A percentile compares a stretch with the other conserved stretches of the same genome.
Conservation (phyloP, 2,113 vertebrate genomes). For the Cyanoderma ruficeps region DNA sequence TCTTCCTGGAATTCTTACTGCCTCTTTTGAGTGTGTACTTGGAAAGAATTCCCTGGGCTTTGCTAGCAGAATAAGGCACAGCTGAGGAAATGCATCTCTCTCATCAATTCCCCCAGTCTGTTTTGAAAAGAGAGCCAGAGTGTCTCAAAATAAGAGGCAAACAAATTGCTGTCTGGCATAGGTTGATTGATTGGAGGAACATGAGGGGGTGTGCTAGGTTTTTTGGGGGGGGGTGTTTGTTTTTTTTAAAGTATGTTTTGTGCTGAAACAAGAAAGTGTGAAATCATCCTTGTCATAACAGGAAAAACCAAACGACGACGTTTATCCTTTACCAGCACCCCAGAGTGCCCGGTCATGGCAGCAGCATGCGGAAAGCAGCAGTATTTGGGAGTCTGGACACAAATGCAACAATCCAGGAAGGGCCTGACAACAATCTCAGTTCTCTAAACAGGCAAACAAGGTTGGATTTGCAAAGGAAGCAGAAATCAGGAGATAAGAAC, state of each 20-base stretch:
- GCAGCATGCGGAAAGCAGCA: background rate
- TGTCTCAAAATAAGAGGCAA: background rate
- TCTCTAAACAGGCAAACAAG: background rate
- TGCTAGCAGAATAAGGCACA: background rate
- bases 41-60: background rate
- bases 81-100: background rate
- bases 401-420: background rate
- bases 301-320: background rate
- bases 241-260: background rate
- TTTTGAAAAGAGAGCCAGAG: background rate
- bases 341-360: background rate
- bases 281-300: background rate
- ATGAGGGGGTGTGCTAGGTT: background rate
- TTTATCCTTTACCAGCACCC: background rate
- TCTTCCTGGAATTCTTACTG: fast-evolving
- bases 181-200: background rate
- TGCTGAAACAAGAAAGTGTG: background rate
- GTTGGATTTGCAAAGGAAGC: background rate
- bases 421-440: background rate
- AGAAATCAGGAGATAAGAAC: background rate
- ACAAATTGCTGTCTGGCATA: background rate
- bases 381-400: background rate
- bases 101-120: background rate
- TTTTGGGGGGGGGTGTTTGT: background rate
- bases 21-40: background rate